Percentiles rank a stretch among this genome's conserved stretches.
Conservation (phyloP, 2,888 invertebrate genomes). For the Conistra vaccinii region DNA sequence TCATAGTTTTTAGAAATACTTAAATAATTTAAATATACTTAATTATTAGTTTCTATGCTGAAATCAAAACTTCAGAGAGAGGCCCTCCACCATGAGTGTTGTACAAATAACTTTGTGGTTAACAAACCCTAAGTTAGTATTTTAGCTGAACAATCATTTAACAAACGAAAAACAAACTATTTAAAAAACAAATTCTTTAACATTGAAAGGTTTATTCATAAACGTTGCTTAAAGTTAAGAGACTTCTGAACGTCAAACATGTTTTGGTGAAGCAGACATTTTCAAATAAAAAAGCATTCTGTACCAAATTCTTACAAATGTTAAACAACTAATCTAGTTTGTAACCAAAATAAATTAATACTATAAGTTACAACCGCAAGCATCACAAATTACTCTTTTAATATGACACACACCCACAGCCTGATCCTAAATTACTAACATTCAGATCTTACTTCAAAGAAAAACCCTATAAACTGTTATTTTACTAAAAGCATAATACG, state of each 20-base stretch:
- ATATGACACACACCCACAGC: slow-evolving; percentile 18
- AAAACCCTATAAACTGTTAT: slow-evolving; percentile 38
- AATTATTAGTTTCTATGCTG: neutral
- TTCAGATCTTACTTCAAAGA: slow-evolving; percentile 40
- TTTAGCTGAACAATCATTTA: neutral
- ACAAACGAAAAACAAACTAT: neutral
- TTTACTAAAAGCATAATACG: slow-evolving; percentile 52
- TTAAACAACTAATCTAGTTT: neutral
- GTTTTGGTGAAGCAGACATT: neutral
- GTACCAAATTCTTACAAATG: neutral
- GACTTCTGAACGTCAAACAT: neutral
- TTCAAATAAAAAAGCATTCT: neutral
- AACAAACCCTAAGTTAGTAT: neutral
- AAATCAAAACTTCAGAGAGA: too few relatives aligned
- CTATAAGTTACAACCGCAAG: neutral
- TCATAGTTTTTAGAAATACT: neutral
- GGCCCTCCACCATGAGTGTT: neutral
- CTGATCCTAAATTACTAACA: slow-evolving; percentile 1
- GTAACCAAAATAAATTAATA: neutral
- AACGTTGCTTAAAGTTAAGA: neutral
- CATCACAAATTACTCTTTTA: slow-evolving; percentile 18
- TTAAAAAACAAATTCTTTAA: neutral
- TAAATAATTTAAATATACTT: neutral
- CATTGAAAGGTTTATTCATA: neutral
- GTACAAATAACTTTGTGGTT: neutral